Conservation (phyloP, 2,113 vertebrate species). For the Ancistrus triradiatus region DNA sequence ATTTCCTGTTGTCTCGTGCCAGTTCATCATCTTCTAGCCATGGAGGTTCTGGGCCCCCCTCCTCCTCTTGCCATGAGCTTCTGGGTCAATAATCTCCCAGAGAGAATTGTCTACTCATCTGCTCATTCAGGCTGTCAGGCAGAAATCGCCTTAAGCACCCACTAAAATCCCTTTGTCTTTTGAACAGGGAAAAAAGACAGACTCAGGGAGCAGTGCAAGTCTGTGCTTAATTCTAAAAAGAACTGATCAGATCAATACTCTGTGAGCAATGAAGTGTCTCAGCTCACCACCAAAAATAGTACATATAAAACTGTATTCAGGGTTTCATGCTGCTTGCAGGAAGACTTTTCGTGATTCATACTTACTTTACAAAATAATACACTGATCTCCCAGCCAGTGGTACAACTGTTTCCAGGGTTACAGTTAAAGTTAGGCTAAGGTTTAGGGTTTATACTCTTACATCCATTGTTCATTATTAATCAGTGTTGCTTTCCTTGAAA, state of each 20-base stretch:
- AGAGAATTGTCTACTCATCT: constrained; percentile 59
- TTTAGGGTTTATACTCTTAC: too few species aligned
- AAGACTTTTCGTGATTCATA: too few species aligned
- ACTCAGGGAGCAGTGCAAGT: background rate
- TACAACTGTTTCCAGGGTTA: too few species aligned
- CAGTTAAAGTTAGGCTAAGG: too few species aligned
- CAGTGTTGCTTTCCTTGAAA: too few species aligned
- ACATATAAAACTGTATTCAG: too few species aligned
- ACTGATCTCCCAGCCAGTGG: too few species aligned
- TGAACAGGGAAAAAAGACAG: constrained; percentile 6
- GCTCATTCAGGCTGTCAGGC: constrained; percentile 49
- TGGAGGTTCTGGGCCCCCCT: constrained; percentile 46
- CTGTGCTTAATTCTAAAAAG: constrained; percentile 6
- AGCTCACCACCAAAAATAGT: too few species aligned
- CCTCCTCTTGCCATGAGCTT: constrained; percentile 54
- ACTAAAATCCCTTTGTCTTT: constrained; percentile 46
- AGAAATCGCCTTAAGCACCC: constrained; percentile 47
- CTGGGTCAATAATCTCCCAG: constrained; percentile 66
- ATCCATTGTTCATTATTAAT: too few species aligned
- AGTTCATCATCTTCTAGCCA: constrained; percentile 46
- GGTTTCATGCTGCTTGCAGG: too few species aligned
- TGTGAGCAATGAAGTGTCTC: too few species aligned
- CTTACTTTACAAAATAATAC: too few species aligned
- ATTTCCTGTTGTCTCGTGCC: constrained; percentile 49
- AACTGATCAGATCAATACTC: background rate